Base-by-base conservation (phyloP, 2,113 vertebrate genomes). In the Microtus richardsoni region DNA sequence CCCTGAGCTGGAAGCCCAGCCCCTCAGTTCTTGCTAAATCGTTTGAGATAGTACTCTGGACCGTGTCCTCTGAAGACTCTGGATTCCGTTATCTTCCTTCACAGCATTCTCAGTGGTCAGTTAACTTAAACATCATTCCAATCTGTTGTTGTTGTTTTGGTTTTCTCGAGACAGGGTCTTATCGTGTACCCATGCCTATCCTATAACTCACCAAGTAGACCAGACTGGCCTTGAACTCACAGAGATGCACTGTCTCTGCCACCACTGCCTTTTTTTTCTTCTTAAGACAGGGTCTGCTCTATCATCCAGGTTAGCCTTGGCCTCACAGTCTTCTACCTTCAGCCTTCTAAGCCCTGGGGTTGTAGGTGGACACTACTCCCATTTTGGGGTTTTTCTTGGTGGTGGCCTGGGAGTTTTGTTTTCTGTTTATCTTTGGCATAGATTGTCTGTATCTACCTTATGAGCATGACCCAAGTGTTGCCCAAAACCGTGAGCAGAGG, bases 31-130 rank as follows among this genome's bases (percentile, higher is more conserved):
- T 84, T 44, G 16, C 30, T 62, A 7, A 39, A 39, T 64, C 21
- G 41, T 87, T 96, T 91, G 24, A n/a, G n/a, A 49, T 71, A 89
- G 7, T 78, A 66, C 33, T 17, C 28, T 83, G 39, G 68, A 30
- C 12, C 70, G 11, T 41, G 39, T 85, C 10, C 22, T 86, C 3
- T 64, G 58, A 80, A 91, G 26, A 85, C 64, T 85, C 49, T 75
- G 26, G 28, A 73, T 95, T 93, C 68, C 92, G 36, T 87, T 74
- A 33, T 30, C 88, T 84, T 88, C 47, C 58, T 84, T 80, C 58
- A 49, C 89, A 85, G 70, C 85, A 78, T 95, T 79, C 58, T 54
- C 70, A 58, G n/a, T 60, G 22, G 12, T 28, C 85, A 88, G 0
- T 83, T 95, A 70, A 70, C 75, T 70, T 85, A 62, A 41, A 12